Base-by-base conservation (phyloP, 2,797 vertebrate species). In the Molossus alvarezi region DNA sequence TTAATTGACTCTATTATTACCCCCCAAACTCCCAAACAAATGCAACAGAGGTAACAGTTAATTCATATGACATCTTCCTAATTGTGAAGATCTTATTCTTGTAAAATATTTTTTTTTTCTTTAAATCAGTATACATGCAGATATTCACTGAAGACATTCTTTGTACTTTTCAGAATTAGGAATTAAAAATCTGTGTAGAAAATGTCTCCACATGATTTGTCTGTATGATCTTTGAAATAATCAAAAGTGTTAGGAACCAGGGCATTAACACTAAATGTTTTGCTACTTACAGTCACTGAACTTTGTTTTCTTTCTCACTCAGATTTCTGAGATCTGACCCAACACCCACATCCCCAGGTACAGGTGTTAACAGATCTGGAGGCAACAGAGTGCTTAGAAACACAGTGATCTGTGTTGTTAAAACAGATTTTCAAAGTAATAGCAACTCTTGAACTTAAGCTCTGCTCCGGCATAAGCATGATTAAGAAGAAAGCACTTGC, bases 351-450 rank as follows among this genome's bases (percentile, higher is more conserved):
- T 92, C 51, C 95, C 71, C 55, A 64, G 62, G 89, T 81, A 7
- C 21, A 84, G 67, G 67, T 75, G 90, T 85, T 97, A 96, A 96
- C 75, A 91, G 11, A 55, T 77, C 75, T 55, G 51, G 75, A 77
- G 51, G 51, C 82, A 96, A 55, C 41, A 73, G 81, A 90, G 55
- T 92, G 91, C 84, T 97, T 83, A 93, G 90, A 94, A 95, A 94
- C 20, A 71, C 45, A 77, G 86, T 76, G 75, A 95, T 95, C 91
- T 95, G 75, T 90, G 65, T 83, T 96, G 85, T 87, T 97, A 92
- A 97, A 96, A 95, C 82, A 92, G 75, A 95, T 95, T 95, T 97
- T 97, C 91, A 77, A 97, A 96, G 82, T 91, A 96, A 91, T 96
- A 96, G 95, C 93, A 95, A 73, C 72, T 84, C 72, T 95, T 95